A percentile compares a stretch with the other conserved stretches of the same genome.
phyloP scores from a whole-genome alignment of 1,140 invertebrate species.

The Chrysomallon squamiferum region DNA sequence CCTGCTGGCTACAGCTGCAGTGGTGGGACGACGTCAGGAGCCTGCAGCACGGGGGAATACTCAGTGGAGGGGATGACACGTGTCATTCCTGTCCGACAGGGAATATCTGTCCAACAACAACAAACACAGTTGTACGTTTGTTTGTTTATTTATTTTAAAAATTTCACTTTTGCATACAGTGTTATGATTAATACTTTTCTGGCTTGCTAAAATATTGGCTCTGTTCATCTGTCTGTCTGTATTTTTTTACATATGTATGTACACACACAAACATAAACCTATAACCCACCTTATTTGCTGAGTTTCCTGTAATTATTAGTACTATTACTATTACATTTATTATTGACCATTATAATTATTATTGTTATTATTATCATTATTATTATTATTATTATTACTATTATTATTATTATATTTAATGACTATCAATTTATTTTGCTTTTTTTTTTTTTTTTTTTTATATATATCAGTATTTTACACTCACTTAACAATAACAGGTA shows the following conservation, averaged over 20 bases:
- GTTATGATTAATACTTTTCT: not conserved
- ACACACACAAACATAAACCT: not conserved
- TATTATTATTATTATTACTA: too few relatives aligned
- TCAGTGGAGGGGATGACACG: constrained; percentile 17
- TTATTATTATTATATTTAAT: too few relatives aligned
- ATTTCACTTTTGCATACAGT: not conserved
- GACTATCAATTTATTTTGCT: too few relatives aligned
- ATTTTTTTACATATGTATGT: not conserved
- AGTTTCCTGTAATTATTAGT: too few relatives aligned
- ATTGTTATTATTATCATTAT: too few relatives aligned
- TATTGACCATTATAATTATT: too few relatives aligned
- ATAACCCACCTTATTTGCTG: too few relatives aligned
- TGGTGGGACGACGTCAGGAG: constrained; percentile 14
- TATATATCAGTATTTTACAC: too few relatives aligned
- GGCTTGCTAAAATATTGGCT: not conserved
- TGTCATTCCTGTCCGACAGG: constrained; percentile 30
- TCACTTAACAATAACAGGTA: too few relatives aligned
- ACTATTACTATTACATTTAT: too few relatives aligned
- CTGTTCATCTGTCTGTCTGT: not conserved
- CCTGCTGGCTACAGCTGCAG: constrained; percentile 38
- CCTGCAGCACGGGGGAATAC: constrained; percentile 21
- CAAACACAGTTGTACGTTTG: constrained; percentile 24
- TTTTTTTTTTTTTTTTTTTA: too few relatives aligned
- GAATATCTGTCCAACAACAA: constrained; percentile 34
- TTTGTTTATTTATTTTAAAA: not conserved